Evolutionary conservation across 2,113 vertebrate genomes (phyloP), one percentile per base, ranked within the genome.

Genomic region (Hypanus sabinus): DNA sequence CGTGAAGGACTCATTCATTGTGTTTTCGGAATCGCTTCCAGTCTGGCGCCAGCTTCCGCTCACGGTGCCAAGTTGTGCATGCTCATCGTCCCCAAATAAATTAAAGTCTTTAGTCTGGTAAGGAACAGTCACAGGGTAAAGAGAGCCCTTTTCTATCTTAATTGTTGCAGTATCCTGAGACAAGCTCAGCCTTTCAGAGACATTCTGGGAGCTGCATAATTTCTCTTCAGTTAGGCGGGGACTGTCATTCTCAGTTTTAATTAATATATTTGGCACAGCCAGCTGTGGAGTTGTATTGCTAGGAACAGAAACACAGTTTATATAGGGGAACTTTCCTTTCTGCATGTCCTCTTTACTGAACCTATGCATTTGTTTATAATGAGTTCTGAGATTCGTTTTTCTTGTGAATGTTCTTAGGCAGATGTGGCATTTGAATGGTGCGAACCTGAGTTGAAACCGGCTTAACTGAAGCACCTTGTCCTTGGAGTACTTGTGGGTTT

Each of bases 371-470:
- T 97, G 97, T 95, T 97, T 96, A 94, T 98, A 99, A 96, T 99
- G 99, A 94, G 96, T 95, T 94, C 96, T 96, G 95, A 99, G 96
- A 60, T 97, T 97, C 0, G 97, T 97, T 96, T 98, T 98, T 94
- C 98, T 97, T 68, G 97, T 98, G 95, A 98, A 98, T 5, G 97
- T 96, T 96, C 97, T 98, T 95, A 97, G 96, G 96, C 99, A 99
- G 95, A 99, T 97, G 33, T 98, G 98, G 96, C 99, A 99, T 90
- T 97, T 96, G 93, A 98, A 99, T 3, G 99, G 98, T 6, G 98
- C 98, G 95, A 97, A 98, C 4, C 97, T 96, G 57, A 97, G 96
- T 93, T 97, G 97, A 95, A 98, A 98, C 96, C 97, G 97, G 33
- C 97, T 97, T 95, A 99, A 95, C 90, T 96, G 96, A 94, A 97